Percentiles rank a stretch among this genome's conserved stretches.
phyloP scores from a whole-genome alignment of 2,113 vertebrate genomes.

The Engystomops pustulosus region DNA sequence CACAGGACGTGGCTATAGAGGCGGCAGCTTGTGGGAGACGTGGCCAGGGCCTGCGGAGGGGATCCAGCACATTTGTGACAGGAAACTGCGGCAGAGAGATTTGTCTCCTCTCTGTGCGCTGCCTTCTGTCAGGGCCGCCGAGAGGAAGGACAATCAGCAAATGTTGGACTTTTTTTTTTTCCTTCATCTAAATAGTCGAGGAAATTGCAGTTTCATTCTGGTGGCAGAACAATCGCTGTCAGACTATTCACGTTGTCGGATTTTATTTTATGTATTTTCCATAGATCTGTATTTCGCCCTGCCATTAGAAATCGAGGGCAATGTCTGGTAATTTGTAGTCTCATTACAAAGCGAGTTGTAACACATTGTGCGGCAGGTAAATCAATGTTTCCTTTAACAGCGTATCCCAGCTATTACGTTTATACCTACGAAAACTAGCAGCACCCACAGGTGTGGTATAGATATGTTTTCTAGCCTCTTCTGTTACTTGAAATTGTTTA shows the following conservation, averaged over 20 bases:
- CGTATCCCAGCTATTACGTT: too few relatives aligned
- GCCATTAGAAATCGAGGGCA: not conserved
- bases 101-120: conserved; percentile 13
- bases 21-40: conserved; percentile 41
- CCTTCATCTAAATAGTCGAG: not conserved
- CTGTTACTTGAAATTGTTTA: too few relatives aligned
- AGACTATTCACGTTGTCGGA: not conserved
- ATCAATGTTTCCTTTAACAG: too few relatives aligned
- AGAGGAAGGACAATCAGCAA: conserved; percentile 30
- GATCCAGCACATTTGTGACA: conserved; percentile 46
- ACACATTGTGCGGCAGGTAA: not conserved
- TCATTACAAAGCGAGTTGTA: not conserved
- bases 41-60: conserved; percentile 41
- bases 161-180: not conserved
- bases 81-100: conserved; percentile 36
- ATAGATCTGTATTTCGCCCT: not conserved
- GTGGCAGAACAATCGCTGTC: not conserved
- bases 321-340: not conserved
- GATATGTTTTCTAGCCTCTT: too few relatives aligned
- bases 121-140: conserved; percentile 36
- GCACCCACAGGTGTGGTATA: too few relatives aligned
- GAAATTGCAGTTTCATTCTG: conserved; percentile 2
- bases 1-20: not conserved
- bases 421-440: too few relatives aligned
- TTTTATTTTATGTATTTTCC: conserved; percentile 10